Percentiles rank a stretch among this genome's conserved stretches.
phyloP scores from a whole-genome alignment of 2,113 vertebrate species.

The Pterocles orientalis region DNA sequence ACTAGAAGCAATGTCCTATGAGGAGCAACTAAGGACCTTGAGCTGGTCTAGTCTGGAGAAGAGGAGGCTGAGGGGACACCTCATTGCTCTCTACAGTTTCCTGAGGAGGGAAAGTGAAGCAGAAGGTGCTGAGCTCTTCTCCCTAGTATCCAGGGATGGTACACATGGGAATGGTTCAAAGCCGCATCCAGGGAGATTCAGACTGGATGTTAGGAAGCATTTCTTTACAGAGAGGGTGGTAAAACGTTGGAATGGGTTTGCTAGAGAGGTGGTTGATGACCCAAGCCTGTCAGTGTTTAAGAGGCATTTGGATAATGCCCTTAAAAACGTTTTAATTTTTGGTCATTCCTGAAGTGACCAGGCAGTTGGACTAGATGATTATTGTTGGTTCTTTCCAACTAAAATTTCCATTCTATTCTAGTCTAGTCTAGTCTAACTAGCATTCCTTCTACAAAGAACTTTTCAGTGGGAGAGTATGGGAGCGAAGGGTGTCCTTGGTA shows the following conservation, averaged over 20 bases:
- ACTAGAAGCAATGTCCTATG: not conserved
- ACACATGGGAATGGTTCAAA: not conserved
- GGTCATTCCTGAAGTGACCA: not conserved
- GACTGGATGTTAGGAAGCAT: not conserved
- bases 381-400: not conserved
- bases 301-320: not conserved
- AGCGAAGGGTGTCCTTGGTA: not conserved
- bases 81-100: not conserved
- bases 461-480: not conserved
- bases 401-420: not conserved
- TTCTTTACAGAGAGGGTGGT: not conserved
- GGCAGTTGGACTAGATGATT: not conserved
- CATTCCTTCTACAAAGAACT: not conserved
- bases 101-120: not conserved
- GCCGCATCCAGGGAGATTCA: not conserved
- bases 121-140: not conserved
- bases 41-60: not conserved
- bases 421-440: too few relatives aligned
- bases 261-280: not conserved
- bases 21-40: not conserved
- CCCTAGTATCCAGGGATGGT: not conserved
- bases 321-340: not conserved
- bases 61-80: not conserved
- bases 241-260: not conserved
- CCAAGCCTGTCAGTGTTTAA: not conserved